Evolutionary conservation across 1,140 invertebrate genomes (phyloP), one percentile per base, ranked within the genome.

Genomic region (Lanistes nyassanus): DNA sequence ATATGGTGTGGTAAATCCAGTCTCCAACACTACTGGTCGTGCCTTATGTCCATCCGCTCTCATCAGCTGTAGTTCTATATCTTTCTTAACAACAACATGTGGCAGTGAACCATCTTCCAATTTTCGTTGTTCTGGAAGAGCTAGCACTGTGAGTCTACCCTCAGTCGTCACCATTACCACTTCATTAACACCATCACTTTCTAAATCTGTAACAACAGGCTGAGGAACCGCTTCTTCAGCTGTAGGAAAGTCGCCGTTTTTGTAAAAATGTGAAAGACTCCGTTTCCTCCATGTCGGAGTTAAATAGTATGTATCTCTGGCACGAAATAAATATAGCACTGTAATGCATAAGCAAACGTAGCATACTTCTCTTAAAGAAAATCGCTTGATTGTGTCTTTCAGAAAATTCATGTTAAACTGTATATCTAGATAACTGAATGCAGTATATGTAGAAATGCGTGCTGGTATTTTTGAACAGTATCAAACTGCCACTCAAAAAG

Each of bases 111-210:
- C 71, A 29, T 82, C 82, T 21, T 79, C 78, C n/a, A 80, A 73
- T 34, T 82, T 77, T 16, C 64, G 55, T 13, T 56, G 58, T 29
- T 80, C 76, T 5, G 82, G 83, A 21, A 83, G 68, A 11, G 80
- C 82, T 39, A 84, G 60, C n/a, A 84, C 67, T 26, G 76, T 80
- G 64, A 86, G 69, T 55, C 74, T 67, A 42, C 78, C 75, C 53
- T 84, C 81, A 75, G 79, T 81, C 34, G 85, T 83, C 31, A 86
- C 80, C 19, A 86, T 53, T 3, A 86, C 74, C 26, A 86, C 81
- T 73, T 86, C 85, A 77, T 83, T 86, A 13, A 82, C 75, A 58
- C 85, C 84, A 80, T 86, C 85, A 29, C 84, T 80, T 55, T 86
- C 85, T 21, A 86, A 66, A 64, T 86, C 85, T 34, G 85, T 85